Conservation (phyloP, 2,888 invertebrate species). For the Heliconius ethilla region DNA sequence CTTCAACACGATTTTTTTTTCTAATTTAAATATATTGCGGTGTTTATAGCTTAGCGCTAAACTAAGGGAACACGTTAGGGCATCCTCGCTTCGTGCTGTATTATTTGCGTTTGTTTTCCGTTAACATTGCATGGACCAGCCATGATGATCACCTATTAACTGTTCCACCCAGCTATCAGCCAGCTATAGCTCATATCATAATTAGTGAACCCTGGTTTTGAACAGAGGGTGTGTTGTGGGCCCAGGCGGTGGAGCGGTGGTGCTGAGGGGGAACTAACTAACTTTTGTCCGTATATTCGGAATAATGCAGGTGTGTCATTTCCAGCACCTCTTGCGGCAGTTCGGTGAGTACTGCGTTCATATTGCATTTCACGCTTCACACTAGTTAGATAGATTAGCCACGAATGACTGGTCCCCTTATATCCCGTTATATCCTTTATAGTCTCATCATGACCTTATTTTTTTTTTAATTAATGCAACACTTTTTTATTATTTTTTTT, state of each 20-base stretch:
- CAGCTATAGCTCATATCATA: constrained; percentile 62
- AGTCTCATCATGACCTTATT: constrained; percentile 29
- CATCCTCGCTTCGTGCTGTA: constrained; percentile 65
- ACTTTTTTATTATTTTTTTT: background rate
- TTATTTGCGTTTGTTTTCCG: constrained; percentile 72
- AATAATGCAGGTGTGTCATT: constrained; percentile 83
- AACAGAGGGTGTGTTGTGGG: constrained; percentile 77
- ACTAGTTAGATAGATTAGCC: constrained; percentile 33
- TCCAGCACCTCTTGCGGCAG: constrained; percentile 81
- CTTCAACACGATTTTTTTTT: constrained; percentile 50
- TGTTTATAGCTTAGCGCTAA: constrained; percentile 69
- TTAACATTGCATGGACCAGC: constrained; percentile 71
- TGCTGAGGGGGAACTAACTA: constrained; percentile 64
- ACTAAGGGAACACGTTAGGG: constrained; percentile 64
- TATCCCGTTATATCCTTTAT: constrained; percentile 20
- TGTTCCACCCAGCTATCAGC: constrained; percentile 53
- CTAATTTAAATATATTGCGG: constrained; percentile 56
- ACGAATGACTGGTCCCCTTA: constrained; percentile 28
- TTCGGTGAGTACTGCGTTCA: constrained; percentile 76
- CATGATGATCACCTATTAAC: constrained; percentile 61
- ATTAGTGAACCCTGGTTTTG: constrained; percentile 73
- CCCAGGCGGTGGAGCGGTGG: constrained; percentile 62
- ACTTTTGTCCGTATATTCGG: constrained; percentile 71
- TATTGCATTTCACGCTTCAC: constrained; percentile 49
- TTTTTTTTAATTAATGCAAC: constrained; percentile 10